Evolutionary conservation across 2,888 invertebrate genomes (phyloP), one percentile per base, ranked within the genome.

Genomic region (Ferdinandea cuprea): DNA sequence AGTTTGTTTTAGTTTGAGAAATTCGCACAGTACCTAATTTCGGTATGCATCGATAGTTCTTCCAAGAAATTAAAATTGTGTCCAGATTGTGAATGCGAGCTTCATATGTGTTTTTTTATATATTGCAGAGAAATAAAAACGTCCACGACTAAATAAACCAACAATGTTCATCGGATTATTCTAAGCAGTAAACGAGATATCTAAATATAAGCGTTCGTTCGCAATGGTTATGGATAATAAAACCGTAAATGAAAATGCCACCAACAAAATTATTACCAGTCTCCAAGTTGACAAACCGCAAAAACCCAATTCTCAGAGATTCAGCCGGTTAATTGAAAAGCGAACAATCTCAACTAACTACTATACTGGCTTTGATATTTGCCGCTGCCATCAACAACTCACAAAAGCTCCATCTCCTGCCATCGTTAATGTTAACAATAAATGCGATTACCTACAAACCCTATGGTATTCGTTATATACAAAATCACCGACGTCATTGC

Each of bases 331-430:
- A 21, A 13, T 28, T 21, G 15, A 21, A 25, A 21, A 30, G 9
- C 46, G 46, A 19, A 11, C 54, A 15, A n/a, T 3, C 11, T 13
- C 40, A 2, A 17, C 15, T 17, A 44, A 30, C 5, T 59, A 58
- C 13, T 17, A 11, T n/a, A 13, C 72, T n/a, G 17, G 17, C 9
- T 48, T 71, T 28, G 37, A 58, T 19, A 32, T 46, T 13, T 74
- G 40, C 28, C 48, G 46, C 61, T 81, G 80, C 28, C 69, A 71
- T 46, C 69, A 74, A 54, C 42, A 58, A 37, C 21, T 69, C 1
- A 21, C 30, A 25, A 74, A 44, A 37, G 35, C 40, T 56, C 32
- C 44, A 37, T 7, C n/a, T 50, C 61, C 78, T 77, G 48, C 37
- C 40, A 28, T 21, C 6, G 4, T 25, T n/a, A 30, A 21, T 6